Evolutionary conservation across 2,113 vertebrate species (phyloP).

Genomic region (Piprites chloris): DNA sequence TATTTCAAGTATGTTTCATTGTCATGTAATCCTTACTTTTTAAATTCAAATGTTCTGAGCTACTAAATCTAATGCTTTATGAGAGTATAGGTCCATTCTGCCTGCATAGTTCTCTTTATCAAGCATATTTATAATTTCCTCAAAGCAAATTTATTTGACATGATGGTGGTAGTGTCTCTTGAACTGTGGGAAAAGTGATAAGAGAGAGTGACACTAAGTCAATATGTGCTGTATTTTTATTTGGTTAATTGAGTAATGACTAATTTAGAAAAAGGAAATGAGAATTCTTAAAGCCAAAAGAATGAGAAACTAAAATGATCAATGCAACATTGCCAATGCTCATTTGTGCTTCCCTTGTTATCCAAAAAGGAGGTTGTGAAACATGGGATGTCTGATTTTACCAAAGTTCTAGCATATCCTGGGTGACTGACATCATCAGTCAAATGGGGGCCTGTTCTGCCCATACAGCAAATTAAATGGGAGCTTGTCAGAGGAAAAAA

Average conservation of each 20-base stretch:
- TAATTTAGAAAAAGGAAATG: neutral
- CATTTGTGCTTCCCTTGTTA: neutral
- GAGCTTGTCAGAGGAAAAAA: neutral
- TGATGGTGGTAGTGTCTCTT: neutral
- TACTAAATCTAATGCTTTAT: neutral
- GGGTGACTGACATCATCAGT: neutral
- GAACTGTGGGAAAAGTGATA: neutral
- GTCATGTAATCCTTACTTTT: neutral
- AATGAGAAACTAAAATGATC: neutral
- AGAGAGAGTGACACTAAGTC: neutral
- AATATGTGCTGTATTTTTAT: neutral
- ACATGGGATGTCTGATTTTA: neutral
- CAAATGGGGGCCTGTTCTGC: neutral
- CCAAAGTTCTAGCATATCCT: neutral
- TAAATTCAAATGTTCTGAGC: neutral
- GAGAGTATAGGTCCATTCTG: neutral
- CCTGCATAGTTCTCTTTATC: neutral
- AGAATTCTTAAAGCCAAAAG: neutral
- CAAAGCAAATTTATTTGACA: neutral
- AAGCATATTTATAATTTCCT: neutral
- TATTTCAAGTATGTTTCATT: neutral
- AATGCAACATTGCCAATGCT: neutral
- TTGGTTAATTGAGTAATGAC: neutral
- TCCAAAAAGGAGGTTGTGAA: neutral
- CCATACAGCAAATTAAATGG: neutral